Conservation (phyloP, 2,797 vertebrate genomes). For the Manis javanica region DNA sequence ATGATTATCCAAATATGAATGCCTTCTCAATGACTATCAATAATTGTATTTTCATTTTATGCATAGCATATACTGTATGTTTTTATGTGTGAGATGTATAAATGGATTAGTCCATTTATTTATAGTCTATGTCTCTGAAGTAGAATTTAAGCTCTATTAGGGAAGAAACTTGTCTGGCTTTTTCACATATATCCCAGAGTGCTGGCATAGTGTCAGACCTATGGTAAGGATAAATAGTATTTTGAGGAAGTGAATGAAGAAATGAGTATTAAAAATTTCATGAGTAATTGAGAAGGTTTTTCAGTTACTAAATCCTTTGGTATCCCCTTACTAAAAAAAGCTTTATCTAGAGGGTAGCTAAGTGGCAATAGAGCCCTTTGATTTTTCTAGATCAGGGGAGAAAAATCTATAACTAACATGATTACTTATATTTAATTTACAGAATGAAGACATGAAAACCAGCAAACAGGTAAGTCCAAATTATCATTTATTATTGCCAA, state of each 20-base stretch:
- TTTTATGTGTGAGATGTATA: background rate
- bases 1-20: background rate
- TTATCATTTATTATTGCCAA: background rate
- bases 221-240: background rate
- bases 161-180: background rate
- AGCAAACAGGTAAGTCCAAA: background rate
- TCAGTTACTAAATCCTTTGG: background rate
- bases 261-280: background rate
- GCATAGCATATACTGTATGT: background rate
- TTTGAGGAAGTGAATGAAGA: background rate
- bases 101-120: background rate
- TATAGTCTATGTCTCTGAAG: background rate
- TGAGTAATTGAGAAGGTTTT: background rate
- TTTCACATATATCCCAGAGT: background rate
- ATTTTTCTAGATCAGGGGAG: background rate
- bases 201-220: background rate
- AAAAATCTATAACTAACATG: background rate
- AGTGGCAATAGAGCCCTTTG: background rate
- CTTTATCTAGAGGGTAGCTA: background rate
- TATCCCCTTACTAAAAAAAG: background rate
- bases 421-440: background rate
- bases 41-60: background rate
- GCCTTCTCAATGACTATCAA: background rate
- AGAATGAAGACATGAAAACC: background rate
- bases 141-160: background rate